Evolutionary conservation across 2,797 vertebrate genomes (phyloP).

Genomic region (Falco cherrug): DNA sequence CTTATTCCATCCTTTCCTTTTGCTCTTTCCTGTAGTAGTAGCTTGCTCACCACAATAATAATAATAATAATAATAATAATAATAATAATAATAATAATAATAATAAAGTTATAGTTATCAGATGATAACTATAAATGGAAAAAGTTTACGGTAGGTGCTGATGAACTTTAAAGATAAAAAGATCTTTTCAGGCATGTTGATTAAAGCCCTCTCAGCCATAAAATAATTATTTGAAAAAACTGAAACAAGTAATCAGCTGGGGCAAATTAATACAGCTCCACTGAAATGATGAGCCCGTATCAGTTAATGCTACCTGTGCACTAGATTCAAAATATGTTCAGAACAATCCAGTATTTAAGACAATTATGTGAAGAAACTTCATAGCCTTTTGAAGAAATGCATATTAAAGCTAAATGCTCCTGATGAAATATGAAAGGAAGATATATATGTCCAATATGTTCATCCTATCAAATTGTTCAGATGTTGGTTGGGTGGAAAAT

Average conservation of each 20-base stretch:
- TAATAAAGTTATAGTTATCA: no score
- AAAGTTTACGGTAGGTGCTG: neutral
- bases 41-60: neutral
- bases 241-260: neutral
- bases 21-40: neutral
- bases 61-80: no score
- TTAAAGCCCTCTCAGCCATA: neutral
- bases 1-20: neutral
- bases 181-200: neutral
- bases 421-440: neutral
- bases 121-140: neutral
- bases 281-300: neutral
- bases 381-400: neutral
- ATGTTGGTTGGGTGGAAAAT: neutral
- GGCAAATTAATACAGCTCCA: neutral
- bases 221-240: neutral
- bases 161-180: neutral
- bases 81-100: no score
- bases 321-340: neutral
- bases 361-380: neutral
- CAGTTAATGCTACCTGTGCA: neutral
- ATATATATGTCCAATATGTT: neutral
- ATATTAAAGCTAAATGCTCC: neutral
- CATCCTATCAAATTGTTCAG: neutral
- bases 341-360: neutral